Conservation (phyloP, 2,888 invertebrate species). For the Daptonema setosum region DNA sequence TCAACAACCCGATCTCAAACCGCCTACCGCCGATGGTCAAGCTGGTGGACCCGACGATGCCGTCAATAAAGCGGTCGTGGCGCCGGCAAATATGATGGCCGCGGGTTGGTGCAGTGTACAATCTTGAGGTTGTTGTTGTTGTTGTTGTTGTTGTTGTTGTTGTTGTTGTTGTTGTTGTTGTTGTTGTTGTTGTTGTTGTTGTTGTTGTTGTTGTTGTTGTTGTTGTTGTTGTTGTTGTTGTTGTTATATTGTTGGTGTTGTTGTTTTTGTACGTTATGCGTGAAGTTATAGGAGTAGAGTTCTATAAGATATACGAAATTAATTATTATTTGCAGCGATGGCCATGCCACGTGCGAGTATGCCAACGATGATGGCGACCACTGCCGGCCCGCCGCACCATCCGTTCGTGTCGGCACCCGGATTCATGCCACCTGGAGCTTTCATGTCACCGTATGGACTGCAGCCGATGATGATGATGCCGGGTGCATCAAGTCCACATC, state of each 20-base stretch:
- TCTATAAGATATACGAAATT: no score
- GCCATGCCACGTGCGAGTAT: neutral
- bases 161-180: no score
- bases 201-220: no score
- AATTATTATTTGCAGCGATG: neutral
- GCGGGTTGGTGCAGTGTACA: no score
- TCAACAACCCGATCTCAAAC: neutral
- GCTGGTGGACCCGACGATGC: neutral
- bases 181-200: no score
- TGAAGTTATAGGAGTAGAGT: no score
- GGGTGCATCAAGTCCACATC: neutral
- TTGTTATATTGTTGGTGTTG: no score
- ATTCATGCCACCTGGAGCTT: neutral
- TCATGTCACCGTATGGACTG: neutral
- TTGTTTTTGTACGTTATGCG: no score
- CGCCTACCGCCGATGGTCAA: neutral
- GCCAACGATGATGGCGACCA: neutral
- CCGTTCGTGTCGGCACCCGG: neutral
- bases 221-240: no score
- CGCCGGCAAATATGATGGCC: neutral
- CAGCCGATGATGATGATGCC: neutral
- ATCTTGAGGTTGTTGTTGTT: no score
- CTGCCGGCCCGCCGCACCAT: neutral
- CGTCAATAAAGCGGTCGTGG: neutral
- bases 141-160: no score